Percentiles rank a stretch among this genome's conserved stretches.
These are phyloP conservation scores for Campoplex nolae DNA, from an alignment of 2,888 invertebrate genomes.

Conservation along the genomic window DNA sequence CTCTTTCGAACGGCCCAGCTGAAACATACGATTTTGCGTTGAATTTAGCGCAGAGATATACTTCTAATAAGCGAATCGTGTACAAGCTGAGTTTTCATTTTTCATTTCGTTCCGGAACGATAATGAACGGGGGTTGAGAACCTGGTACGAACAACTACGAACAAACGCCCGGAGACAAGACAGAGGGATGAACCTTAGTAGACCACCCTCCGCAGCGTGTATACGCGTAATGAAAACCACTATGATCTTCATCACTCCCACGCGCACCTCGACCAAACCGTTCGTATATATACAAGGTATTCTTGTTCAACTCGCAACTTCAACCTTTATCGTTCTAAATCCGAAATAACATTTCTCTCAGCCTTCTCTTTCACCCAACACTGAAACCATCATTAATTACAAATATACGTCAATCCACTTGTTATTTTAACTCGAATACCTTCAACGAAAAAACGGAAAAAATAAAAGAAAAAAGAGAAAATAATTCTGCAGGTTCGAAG, in stretches of 20 bases:
- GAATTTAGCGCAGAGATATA: slow-evolving; percentile 4
- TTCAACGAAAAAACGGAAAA: neutral
- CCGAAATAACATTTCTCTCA: neutral
- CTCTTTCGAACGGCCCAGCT: neutral
- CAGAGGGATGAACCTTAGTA: slow-evolving; percentile 37
- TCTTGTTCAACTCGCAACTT: slow-evolving; percentile 3
- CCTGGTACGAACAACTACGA: slow-evolving; percentile 57
- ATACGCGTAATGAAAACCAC: slow-evolving; percentile 72
- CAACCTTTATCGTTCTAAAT: neutral
- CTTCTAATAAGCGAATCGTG: slow-evolving; percentile 46
- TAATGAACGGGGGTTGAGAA: slow-evolving; percentile 63
- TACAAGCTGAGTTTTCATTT: slow-evolving; percentile 28
- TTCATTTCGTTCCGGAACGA: slow-evolving; percentile 36
- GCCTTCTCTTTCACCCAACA: neutral
- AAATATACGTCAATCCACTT: neutral
- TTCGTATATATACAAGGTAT: slow-evolving; percentile 30
- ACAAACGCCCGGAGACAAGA: slow-evolving; percentile 54
- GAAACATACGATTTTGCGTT: neutral
- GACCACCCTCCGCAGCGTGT: slow-evolving; percentile 64
- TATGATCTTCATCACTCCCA: slow-evolving; percentile 71
- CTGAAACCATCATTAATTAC: neutral
- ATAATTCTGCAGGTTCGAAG: neutral
- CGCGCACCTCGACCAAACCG: slow-evolving; percentile 57
- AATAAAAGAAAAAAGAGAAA: neutral
- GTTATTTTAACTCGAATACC: neutral